Conservation (phyloP, 2,888 invertebrate species). For the Notocelia uddmanniana region DNA sequence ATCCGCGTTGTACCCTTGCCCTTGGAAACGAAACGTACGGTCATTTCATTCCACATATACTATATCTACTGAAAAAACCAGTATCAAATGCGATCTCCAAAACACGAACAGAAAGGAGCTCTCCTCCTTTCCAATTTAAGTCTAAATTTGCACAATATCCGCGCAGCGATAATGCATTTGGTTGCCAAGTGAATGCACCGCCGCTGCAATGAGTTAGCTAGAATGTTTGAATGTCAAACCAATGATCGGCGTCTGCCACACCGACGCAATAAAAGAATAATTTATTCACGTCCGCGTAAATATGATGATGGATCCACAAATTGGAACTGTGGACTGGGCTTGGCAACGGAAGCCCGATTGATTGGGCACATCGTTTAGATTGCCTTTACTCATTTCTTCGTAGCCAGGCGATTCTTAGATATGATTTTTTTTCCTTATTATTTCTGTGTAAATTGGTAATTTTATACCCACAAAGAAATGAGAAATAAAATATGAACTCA, state of each 20-base stretch:
- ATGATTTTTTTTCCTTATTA: neutral
- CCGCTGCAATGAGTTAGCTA: constrained; percentile 81
- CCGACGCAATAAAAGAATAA: constrained; percentile 82
- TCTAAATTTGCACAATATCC: constrained; percentile 53
- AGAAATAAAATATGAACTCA: neutral
- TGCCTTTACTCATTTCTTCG: constrained; percentile 26
- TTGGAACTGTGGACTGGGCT: constrained; percentile 60
- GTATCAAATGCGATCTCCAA: constrained; percentile 68
- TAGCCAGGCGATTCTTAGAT: neutral
- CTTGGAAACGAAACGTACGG: constrained; percentile 80
- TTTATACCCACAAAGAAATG: neutral
- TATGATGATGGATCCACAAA: constrained; percentile 72
- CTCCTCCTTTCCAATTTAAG: constrained; percentile 51
- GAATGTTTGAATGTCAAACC: constrained; percentile 85
- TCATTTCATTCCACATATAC: constrained; percentile 58
- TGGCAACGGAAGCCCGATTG: constrained; percentile 53
- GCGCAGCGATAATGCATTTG: constrained; percentile 54
- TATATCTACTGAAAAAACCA: constrained; percentile 65
- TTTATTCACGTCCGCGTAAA: constrained; percentile 82
- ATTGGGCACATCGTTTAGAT: constrained; percentile 45
- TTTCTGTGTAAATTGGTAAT: neutral
- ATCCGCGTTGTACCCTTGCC: constrained; percentile 78
- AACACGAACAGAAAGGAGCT: constrained; percentile 52
- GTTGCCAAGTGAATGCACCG: constrained; percentile 52
- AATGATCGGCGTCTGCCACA: constrained; percentile 81